Percentiles rank a stretch among this genome's conserved stretches.
Evolutionary conservation across 2,888 invertebrate genomes (phyloP).

Genomic region (Dolichomitus sp.): DNA sequence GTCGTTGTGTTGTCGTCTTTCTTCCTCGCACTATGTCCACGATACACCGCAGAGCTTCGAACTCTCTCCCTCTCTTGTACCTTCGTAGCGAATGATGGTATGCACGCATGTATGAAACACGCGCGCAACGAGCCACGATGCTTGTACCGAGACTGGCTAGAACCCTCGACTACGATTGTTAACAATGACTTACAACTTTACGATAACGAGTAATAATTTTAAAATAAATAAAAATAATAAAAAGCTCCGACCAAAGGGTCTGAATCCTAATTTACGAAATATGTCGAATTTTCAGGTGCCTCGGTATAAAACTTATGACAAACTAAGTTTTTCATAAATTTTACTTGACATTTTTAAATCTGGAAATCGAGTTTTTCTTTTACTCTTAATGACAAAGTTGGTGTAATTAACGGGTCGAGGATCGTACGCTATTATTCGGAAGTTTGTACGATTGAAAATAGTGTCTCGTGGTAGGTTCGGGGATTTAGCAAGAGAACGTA

Average conservation of each 20-base stretch:
- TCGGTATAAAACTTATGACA: neutral
- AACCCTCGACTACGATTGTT: slow-evolving; percentile 34
- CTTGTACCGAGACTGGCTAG: slow-evolving; percentile 15
- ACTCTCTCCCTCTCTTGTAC: slow-evolving; percentile 51
- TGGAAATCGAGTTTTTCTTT: no score
- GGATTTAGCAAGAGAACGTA: neutral
- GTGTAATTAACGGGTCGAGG: neutral
- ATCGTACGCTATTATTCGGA: neutral
- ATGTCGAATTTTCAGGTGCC: neutral
- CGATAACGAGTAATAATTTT: neutral
- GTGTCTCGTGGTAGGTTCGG: neutral
- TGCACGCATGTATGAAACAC: slow-evolving; percentile 55
- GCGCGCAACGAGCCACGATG: slow-evolving; percentile 60
- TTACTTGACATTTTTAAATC: no score
- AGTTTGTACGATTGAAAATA: neutral
- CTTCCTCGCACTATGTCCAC: neutral
- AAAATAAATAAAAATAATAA: neutral
- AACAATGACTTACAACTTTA: neutral
- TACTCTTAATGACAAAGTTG: neutral
- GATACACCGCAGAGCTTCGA: slow-evolving; percentile 41
- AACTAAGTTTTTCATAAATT: neutral
- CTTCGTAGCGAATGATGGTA: slow-evolving; percentile 53
- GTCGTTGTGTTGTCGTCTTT: slow-evolving; percentile 35
- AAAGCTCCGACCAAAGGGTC: neutral
- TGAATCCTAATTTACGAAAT: neutral